These are phyloP conservation scores for Arnoldichthys spilopterus DNA, from an alignment of 2,797 vertebrate genomes.

Conservation along the genomic window DNA sequence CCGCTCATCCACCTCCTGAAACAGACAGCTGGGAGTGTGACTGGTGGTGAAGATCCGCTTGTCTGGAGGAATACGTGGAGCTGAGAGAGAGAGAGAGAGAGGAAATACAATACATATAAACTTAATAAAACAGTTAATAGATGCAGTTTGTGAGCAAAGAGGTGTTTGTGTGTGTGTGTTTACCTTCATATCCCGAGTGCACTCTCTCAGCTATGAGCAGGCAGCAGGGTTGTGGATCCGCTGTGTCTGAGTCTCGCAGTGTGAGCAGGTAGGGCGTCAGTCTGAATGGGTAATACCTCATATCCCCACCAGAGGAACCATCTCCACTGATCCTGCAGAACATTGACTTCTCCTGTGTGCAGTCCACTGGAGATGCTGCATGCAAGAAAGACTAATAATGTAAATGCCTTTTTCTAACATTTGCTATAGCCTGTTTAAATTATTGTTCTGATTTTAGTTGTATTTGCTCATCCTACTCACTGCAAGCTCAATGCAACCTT, in stretches of 20 bases:
- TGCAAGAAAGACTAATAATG: background rate
- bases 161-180: background rate
- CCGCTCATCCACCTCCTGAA: conserved; percentile 93
- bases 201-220: conserved; percentile 88
- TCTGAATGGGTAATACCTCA: conserved; percentile 82
- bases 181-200: conserved; percentile 91
- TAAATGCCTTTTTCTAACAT: background rate
- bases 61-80: conserved; percentile 89
- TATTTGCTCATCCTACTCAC: background rate
- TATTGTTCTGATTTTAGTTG: no score
- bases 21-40: conserved; percentile 92
- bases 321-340: conserved; percentile 90
- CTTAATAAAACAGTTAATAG: no score
- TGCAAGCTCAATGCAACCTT: no score
- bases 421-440: no score
- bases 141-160: background rate
- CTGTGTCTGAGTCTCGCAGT: conserved; percentile 79
- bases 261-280: conserved; percentile 91
- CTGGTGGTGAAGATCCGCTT: conserved; percentile 96
- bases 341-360: conserved; percentile 89
- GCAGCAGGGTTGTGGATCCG: conserved; percentile 87
- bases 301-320: conserved; percentile 72
- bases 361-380: conserved; percentile 76
- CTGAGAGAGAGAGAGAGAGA: conserved; percentile 64
- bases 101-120: background rate